Evolutionary conservation across 2,113 vertebrate genomes (phyloP).

Genomic region (Brachypteracias leptosomus): DNA sequence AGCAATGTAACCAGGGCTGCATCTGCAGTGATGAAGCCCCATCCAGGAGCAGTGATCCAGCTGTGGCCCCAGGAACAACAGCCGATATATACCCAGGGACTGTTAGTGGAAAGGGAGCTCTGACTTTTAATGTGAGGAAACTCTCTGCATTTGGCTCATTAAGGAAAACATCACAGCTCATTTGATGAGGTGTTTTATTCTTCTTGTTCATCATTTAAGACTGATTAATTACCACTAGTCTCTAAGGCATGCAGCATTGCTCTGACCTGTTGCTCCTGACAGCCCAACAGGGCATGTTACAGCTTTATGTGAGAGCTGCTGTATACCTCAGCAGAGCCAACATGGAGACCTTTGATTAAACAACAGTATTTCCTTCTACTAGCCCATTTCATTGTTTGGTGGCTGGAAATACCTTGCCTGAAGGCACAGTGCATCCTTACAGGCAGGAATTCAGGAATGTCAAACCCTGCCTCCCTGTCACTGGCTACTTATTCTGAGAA

Average conservation of each 20-base stretch:
- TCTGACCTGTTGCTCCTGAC: not conserved
- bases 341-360: not conserved
- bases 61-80: not conserved
- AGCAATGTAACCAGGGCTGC: not conserved
- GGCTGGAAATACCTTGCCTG: slow-evolving; percentile 42
- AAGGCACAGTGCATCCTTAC: slow-evolving; percentile 31
- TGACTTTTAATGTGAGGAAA: not conserved
- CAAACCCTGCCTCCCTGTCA: not conserved
- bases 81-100: accelerated
- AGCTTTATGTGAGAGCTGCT: not conserved
- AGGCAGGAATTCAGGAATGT: slow-evolving; percentile 24
- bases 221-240: not conserved
- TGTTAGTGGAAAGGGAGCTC: not conserved
- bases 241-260: not conserved
- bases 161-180: not conserved
- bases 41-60: not conserved
- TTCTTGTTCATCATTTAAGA: not conserved
- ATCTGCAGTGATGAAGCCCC: too few species aligned
- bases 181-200: not conserved
- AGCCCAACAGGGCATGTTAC: not conserved
- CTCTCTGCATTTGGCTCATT: not conserved
- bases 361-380: not conserved
- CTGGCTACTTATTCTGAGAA: slow-evolving; percentile 37
- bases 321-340: not conserved
- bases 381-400: not conserved